Evolutionary conservation across 2,113 vertebrate species (phyloP), one percentile per base, ranked within the genome.

Genomic region (Empidonax alnorum): DNA sequence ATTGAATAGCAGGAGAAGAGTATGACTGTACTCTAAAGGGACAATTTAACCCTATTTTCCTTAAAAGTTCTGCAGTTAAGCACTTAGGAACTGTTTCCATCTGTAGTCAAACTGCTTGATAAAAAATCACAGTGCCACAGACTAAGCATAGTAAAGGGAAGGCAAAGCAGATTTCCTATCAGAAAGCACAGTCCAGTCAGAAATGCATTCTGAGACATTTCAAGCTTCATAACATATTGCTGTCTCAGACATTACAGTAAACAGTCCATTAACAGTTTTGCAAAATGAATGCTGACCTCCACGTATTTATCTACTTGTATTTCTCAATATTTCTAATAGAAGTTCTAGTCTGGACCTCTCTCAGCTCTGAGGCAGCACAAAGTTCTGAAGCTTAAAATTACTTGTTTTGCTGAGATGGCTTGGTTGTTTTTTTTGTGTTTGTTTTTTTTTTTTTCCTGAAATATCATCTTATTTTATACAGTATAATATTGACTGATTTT

Each of bases 151-250:
- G 28, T 27, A 91, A 96, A 94, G 30, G 31, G n/a, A 87, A 87
- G 56, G 94, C 59, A 84, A 96, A 95, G 82, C 69, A 95, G 85
- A 97, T 96, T 96, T 95, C 69, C 74, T 80, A 73, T 95, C 92
- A 86, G 79, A 74, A 91, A 90, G 50, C 44, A 28, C 90, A 95
- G 76, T 94, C 85, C 93, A 76, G 88, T 91, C 89, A 93, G 66
- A 96, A 97, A 91, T 78, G 67, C 39, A 62, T 92, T 96, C 83
- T 87, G 76, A 94, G 87, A 92, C 80, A 85, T 95, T 97, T 97
- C 94, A 97, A 94, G 96, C 95, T 97, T 97, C 96, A 79, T 93
- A 95, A 96, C 74, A 76, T 97, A 96, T 93, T 93, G 95, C 97
- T 97, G 94, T 85, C 89, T 96, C 97, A 97, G 97, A 94, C 39